Evolutionary conservation across 2,113 vertebrate species (phyloP).

Genomic region (Marmota monax): DNA sequence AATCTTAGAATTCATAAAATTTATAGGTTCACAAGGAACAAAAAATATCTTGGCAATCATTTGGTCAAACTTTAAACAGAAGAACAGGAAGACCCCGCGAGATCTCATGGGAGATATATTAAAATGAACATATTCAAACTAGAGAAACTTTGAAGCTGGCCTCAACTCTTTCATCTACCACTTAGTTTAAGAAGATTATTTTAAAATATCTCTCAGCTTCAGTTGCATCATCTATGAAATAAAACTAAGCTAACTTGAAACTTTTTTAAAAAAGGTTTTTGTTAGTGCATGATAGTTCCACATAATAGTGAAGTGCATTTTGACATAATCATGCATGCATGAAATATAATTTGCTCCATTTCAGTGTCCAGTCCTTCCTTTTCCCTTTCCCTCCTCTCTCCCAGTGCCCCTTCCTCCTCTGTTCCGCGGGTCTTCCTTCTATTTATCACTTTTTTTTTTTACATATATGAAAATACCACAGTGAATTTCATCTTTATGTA

Average conservation of each 20-base stretch:
- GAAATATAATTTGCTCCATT: too few relatives aligned
- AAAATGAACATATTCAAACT: not conserved
- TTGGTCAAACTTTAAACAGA: not conserved
- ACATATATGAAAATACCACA: too few relatives aligned
- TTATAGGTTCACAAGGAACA: not conserved
- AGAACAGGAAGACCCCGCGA: not conserved
- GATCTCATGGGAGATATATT: not conserved
- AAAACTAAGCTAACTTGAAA: not conserved
- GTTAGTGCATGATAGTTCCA: too few relatives aligned
- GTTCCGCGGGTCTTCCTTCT: too few relatives aligned
- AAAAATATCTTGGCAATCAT: not conserved
- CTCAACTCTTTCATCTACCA: not conserved
- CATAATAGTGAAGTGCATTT: too few relatives aligned
- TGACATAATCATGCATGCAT: too few relatives aligned
- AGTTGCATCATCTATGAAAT: not conserved
- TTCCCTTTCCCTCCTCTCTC: too few relatives aligned
- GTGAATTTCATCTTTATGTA: too few relatives aligned
- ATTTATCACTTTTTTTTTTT: too few relatives aligned
- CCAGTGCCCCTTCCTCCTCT: too few relatives aligned
- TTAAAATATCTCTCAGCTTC: not conserved
- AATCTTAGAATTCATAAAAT: conserved; percentile 22
- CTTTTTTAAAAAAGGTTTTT: not conserved
- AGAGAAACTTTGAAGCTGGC: not conserved
- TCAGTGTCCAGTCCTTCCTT: too few relatives aligned
- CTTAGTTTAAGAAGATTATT: not conserved